These are phyloP conservation scores for Pteronura brasiliensis DNA, from an alignment of 2,113 vertebrate genomes.

Conservation along the genomic window DNA sequence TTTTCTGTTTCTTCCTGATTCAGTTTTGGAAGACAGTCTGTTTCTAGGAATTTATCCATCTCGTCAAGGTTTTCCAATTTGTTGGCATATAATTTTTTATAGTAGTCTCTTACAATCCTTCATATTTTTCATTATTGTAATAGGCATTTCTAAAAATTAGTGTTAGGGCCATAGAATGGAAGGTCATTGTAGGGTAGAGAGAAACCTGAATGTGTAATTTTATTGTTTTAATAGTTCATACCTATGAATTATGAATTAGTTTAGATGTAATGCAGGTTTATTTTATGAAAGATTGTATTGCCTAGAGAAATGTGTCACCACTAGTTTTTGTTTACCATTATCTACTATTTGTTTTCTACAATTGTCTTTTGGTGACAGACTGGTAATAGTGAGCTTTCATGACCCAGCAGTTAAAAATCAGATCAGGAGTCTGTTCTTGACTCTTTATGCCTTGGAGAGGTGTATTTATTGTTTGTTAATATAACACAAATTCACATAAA, in stretches of 20 bases:
- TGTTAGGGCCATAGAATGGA: background rate
- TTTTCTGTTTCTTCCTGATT: background rate
- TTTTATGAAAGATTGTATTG: background rate
- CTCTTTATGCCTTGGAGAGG: background rate
- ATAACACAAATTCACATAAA: background rate
- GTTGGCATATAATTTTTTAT: background rate
- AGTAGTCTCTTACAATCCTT: background rate
- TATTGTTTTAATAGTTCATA: conserved; percentile 20
- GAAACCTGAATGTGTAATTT: background rate
- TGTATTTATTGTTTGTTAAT: conserved; percentile 7
- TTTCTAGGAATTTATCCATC: background rate
- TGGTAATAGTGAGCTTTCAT: background rate
- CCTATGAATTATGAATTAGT: background rate
- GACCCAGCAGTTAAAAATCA: background rate
- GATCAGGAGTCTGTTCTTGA: background rate
- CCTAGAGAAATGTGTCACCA: background rate
- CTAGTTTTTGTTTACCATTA: background rate
- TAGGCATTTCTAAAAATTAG: background rate
- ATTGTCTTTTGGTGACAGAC: background rate
- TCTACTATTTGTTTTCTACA: background rate
- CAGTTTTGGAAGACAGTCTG: background rate
- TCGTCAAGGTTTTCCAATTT: background rate
- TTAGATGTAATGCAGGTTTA: background rate
- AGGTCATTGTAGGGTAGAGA: background rate
- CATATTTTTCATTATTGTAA: conserved; percentile 11